These are phyloP conservation scores for Sitophilus oryzae DNA, from an alignment of 1,140 invertebrate genomes.

Conservation along the genomic window DNA sequence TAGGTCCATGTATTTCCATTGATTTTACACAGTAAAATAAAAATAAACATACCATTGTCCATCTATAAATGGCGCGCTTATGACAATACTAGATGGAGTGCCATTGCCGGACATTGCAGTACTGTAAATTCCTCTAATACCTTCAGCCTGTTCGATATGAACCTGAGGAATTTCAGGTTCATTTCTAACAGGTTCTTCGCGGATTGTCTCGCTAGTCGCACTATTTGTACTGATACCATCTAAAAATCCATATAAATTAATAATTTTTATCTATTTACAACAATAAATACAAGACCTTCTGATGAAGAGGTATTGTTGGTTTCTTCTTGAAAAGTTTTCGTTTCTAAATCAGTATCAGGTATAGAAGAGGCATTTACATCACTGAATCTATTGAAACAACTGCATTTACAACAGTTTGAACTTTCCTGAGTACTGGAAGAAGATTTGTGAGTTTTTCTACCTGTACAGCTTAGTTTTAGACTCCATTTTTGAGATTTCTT, in stretches of 20 bases:
- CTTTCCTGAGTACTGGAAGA: constrained; percentile 43
- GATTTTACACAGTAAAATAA: background rate
- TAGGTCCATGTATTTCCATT: too few species aligned
- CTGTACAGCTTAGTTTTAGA: constrained; percentile 53
- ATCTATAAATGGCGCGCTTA: constrained; percentile 29
- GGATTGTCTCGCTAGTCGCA: background rate
- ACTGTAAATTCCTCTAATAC: constrained; percentile 32
- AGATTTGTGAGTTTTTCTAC: constrained; percentile 52
- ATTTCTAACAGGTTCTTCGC: background rate
- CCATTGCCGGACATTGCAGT: constrained; percentile 22
- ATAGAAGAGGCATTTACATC: constrained; percentile 42
- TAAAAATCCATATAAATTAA: background rate
- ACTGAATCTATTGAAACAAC: constrained; percentile 54
- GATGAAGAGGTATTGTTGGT: background rate
- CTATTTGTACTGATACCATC: constrained; percentile 1
- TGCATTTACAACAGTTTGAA: constrained; percentile 55
- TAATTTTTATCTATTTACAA: background rate
- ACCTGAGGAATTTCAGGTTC: constrained; percentile 17
- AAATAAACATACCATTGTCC: constrained; percentile 29
- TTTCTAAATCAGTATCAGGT: background rate
- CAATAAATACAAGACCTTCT: background rate
- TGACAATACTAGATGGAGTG: constrained; percentile 24
- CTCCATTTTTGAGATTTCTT: constrained; percentile 58
- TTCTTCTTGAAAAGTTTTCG: background rate
- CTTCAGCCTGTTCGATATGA: constrained; percentile 24